Conservation (phyloP, 2,113 vertebrate genomes). For the Aptenodytes forsteri region DNA sequence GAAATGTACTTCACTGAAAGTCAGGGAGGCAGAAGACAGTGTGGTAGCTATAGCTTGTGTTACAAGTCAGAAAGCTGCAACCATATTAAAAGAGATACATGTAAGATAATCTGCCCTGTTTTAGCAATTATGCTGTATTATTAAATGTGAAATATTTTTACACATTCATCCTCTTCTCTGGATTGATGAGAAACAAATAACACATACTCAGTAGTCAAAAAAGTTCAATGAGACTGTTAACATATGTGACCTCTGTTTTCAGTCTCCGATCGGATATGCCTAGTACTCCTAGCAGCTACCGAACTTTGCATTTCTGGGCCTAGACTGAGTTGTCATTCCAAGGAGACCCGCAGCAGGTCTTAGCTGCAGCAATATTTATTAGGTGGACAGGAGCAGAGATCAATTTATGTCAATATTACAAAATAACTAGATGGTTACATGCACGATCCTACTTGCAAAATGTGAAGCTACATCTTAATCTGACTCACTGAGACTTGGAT, state of each 20-base stretch:
- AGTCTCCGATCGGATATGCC: background rate
- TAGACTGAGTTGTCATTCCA: background rate
- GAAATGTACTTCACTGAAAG: background rate
- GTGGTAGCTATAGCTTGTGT: background rate
- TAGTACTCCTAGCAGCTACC: background rate
- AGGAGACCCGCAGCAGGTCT: background rate
- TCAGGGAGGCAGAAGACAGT: background rate
- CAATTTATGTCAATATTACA: background rate
- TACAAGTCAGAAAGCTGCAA: background rate
- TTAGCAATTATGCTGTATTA: background rate
- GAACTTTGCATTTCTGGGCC: background rate
- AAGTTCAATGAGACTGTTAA: background rate
- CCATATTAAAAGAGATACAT: background rate
- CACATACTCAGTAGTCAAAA: background rate
- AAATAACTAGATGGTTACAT: background rate
- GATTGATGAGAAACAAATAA: background rate
- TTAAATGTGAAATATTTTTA: background rate
- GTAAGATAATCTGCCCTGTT: background rate
- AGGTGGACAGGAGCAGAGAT: background rate
- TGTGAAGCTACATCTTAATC: background rate
- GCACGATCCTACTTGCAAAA: background rate
- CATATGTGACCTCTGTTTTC: background rate
- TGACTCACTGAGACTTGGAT: background rate
- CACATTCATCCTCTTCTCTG: background rate
- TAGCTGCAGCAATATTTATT: background rate